Conservation (phyloP, 2,113 vertebrate species). For the Lophotis ruficrista region DNA sequence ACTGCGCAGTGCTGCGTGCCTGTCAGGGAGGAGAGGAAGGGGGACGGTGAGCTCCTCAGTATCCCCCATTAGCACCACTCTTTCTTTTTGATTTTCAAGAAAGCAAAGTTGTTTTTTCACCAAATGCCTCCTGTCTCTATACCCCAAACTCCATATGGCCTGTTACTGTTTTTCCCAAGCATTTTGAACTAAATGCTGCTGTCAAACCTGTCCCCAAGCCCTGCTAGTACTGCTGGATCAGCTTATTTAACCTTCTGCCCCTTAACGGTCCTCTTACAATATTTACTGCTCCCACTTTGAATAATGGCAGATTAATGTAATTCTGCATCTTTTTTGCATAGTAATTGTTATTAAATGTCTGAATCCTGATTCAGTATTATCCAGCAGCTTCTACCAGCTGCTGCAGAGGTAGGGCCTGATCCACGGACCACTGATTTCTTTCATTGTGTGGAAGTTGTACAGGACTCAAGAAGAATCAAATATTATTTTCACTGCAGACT, state of each 20-base stretch:
- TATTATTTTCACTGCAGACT: neutral
- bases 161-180: neutral
- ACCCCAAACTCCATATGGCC: neutral
- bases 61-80: neutral
- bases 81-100: neutral
- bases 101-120: neutral
- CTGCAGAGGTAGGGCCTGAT: neutral
- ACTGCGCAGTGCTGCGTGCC: accelerated
- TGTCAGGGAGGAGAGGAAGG: neutral
- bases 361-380: neutral
- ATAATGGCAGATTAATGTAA: neutral
- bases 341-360: neutral
- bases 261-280: neutral
- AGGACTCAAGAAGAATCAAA: neutral
- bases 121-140: accelerated
- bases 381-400: neutral
- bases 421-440: neutral
- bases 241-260: neutral
- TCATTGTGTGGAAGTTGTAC: neutral
- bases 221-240: neutral
- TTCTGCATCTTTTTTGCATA: neutral
- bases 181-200: neutral
- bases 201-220: neutral
- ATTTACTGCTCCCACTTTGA: neutral
- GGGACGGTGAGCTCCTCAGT: neutral